A percentile compares a stretch with the other conserved stretches of the same genome.
Evolutionary conservation across 1,140 invertebrate genomes (phyloP).

Genomic region (Doryteuthis pealeii): DNA sequence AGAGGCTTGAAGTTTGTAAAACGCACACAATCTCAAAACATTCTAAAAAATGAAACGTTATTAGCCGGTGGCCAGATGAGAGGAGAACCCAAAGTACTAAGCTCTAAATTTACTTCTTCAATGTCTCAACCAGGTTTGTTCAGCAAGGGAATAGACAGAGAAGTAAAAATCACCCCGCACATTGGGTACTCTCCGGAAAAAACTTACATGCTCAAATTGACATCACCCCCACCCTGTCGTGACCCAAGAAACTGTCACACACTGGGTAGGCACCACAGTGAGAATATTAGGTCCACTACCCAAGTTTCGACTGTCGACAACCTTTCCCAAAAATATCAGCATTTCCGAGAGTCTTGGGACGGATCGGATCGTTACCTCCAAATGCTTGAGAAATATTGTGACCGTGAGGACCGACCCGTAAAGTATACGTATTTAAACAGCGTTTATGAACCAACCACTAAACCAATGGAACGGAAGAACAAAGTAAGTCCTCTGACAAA

Average conservation of each 20-base stretch:
- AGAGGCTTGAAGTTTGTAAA: not conserved
- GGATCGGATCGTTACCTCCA: not conserved
- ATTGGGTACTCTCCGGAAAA: not conserved
- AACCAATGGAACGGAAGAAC: not conserved
- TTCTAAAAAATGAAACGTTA: too few relatives aligned
- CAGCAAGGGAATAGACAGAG: too few relatives aligned
- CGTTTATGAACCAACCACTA: not conserved
- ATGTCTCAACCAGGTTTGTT: too few relatives aligned
- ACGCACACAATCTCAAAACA: not conserved
- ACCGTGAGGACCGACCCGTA: not conserved
- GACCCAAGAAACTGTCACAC: not conserved
- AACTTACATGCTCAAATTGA: not conserved
- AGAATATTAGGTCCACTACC: not conserved
- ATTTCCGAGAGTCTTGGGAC: not conserved
- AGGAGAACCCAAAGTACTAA: too few relatives aligned
- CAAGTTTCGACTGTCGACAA: not conserved
- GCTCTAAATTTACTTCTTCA: too few relatives aligned
- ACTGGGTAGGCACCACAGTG: not conserved
- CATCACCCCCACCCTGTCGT: not conserved
- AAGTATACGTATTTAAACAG: not conserved
- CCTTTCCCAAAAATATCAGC: not conserved
- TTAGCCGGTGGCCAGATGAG: too few relatives aligned
- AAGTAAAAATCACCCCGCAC: not conserved
- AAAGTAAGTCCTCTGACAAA: not conserved
- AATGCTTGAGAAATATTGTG: constrained; percentile 4